Conservation (phyloP, 1,140 invertebrate genomes). For the Drosophila teissieri region DNA sequence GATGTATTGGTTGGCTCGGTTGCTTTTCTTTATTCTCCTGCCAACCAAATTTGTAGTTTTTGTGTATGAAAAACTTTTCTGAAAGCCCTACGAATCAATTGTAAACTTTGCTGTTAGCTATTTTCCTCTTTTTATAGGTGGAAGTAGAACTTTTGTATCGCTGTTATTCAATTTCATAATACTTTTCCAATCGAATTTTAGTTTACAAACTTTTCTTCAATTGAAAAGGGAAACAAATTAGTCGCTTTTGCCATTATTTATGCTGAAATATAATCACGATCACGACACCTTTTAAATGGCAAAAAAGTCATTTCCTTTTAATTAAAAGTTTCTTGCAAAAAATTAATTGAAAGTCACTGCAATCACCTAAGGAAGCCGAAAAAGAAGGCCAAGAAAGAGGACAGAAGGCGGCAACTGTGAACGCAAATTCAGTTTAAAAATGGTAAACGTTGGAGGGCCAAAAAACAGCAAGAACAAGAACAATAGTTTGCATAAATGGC, state of each 20-base stretch:
- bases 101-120: slow-evolving; percentile 43
- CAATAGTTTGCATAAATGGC: slow-evolving; percentile 56
- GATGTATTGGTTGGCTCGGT: slow-evolving; percentile 38
- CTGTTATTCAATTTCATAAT: slow-evolving; percentile 25
- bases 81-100: slow-evolving; percentile 52
- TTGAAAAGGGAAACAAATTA: slow-evolving; percentile 3
- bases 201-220: slow-evolving; percentile 9
- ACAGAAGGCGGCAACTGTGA: slow-evolving; percentile 35
- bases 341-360: slow-evolving; percentile 45
- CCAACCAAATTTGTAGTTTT: slow-evolving; percentile 35
- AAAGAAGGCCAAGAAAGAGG: slow-evolving; percentile 8
- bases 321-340: slow-evolving; percentile 36
- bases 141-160: slow-evolving; percentile 23
- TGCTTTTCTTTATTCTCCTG: slow-evolving; percentile 14
- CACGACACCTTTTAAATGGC: slow-evolving; percentile 26
- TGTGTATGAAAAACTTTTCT: slow-evolving; percentile 39
- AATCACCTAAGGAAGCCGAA: slow-evolving; percentile 5
- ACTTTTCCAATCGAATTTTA: slow-evolving; percentile 34
- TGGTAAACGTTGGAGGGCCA: slow-evolving; percentile 3
- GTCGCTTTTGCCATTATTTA: neutral
- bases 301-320: slow-evolving; percentile 21
- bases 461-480: slow-evolving; percentile 17
- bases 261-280: slow-evolving; percentile 4
- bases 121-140: slow-evolving; percentile 9
- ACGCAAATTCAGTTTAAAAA: slow-evolving; percentile 38